phyloP scores from a whole-genome alignment of 2,888 invertebrate species.

The Barypeithes pellucidus region DNA sequence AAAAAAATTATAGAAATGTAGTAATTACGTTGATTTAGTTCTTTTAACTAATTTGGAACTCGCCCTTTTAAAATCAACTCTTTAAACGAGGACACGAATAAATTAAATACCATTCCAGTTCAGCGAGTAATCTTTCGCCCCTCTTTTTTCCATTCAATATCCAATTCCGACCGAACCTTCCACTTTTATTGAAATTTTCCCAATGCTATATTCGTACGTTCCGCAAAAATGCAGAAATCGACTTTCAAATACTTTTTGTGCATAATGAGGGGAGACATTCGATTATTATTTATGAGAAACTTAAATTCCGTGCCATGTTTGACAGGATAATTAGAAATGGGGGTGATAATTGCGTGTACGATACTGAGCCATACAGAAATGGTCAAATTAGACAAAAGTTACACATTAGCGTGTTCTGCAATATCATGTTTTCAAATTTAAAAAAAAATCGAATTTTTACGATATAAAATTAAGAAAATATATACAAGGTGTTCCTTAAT shows the following conservation, averaged over 20 bases:
- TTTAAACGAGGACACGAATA: not conserved
- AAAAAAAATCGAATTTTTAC: too few species aligned
- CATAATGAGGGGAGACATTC: not conserved
- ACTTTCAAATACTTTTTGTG: slow-evolving; percentile 3
- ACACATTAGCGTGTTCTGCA: too few species aligned
- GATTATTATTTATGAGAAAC: slow-evolving; percentile 6
- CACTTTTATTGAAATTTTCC: not conserved
- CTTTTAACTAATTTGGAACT: not conserved
- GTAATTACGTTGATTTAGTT: too few species aligned
- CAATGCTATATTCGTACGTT: not conserved
- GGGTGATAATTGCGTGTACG: too few species aligned
- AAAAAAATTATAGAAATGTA: too few species aligned
- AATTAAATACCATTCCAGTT: not conserved
- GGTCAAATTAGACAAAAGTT: too few species aligned
- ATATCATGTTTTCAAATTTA: too few species aligned
- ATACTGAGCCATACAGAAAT: too few species aligned
- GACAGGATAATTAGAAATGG: not conserved
- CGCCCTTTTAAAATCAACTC: not conserved
- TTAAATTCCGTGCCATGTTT: not conserved
- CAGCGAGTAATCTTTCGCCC: not conserved
- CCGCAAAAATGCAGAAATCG: slow-evolving; percentile 5
- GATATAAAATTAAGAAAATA: too few species aligned
- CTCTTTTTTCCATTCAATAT: not conserved
- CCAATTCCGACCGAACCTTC: not conserved
- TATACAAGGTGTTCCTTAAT: too few species aligned